Evolutionary conservation across 2,113 vertebrate species (phyloP).

Genomic region (Ptilonorhynchus violaceus): DNA sequence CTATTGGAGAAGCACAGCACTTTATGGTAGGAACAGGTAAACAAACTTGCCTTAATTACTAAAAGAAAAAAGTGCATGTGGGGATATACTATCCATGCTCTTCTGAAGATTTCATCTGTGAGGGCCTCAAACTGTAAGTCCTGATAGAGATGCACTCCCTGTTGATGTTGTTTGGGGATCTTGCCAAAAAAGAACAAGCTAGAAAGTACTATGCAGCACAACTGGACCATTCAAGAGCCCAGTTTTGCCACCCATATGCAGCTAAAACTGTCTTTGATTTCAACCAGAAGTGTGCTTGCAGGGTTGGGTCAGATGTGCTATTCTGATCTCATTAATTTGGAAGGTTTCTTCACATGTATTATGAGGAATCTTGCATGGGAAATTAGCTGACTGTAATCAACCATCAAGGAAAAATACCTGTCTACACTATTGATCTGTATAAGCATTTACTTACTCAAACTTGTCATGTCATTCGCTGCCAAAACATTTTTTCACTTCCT

Average conservation of each 20-base stretch:
- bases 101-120: background rate
- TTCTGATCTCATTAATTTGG: background rate
- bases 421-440: background rate
- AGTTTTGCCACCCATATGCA: slow-evolving; percentile 10
- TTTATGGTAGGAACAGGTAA: slow-evolving; percentile 12
- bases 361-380: background rate
- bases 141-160: background rate
- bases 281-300: background rate
- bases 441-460: background rate
- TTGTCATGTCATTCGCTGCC: background rate
- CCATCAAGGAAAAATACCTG: background rate
- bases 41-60: slow-evolving; percentile 70
- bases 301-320: background rate
- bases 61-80: background rate
- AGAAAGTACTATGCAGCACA: slow-evolving; percentile 40
- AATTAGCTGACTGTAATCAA: background rate
- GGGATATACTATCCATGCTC: background rate
- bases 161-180: background rate
- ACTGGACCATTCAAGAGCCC: slow-evolving; percentile 12
- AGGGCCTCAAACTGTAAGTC: background rate
- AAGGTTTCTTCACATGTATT: background rate
- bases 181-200: slow-evolving; percentile 17
- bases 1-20: slow-evolving; percentile 16
- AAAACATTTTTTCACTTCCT: background rate
- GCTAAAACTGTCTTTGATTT: slow-evolving; percentile 18